phyloP scores from a whole-genome alignment of 2,888 invertebrate genomes.

The Tenthredo mesomela region DNA sequence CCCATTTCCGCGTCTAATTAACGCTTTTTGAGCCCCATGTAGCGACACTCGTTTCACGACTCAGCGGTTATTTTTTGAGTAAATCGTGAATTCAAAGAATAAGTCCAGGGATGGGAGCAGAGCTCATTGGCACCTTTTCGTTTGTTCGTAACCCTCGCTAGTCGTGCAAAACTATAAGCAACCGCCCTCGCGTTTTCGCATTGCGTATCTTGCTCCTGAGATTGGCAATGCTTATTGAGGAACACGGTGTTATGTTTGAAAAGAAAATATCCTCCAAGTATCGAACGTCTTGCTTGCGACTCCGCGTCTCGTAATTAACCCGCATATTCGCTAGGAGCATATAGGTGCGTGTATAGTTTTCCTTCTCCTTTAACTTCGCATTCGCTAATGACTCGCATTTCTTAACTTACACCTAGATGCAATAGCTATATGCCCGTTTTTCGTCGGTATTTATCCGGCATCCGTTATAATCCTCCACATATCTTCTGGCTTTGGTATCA shows the following conservation, averaged over 20 bases:
- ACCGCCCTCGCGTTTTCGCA: slow-evolving; percentile 20
- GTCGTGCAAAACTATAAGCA: slow-evolving; percentile 26
- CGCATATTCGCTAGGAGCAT: background rate
- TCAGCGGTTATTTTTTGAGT: background rate
- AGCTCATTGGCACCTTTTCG: background rate
- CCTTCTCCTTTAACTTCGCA: slow-evolving; percentile 18
- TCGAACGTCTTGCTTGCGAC: slow-evolving; percentile 1
- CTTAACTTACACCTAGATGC: slow-evolving; percentile 20
- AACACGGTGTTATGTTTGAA: slow-evolving; percentile 9
- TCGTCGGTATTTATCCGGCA: slow-evolving; percentile 34
- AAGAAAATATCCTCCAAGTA: slow-evolving; percentile 18
- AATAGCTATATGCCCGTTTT: background rate
- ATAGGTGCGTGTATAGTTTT: background rate
- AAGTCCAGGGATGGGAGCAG: background rate
- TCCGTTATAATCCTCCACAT: slow-evolving; percentile 30
- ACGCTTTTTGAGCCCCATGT: background rate
- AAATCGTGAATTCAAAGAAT: background rate
- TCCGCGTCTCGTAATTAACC: slow-evolving; percentile 36
- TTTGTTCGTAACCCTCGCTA: slow-evolving; percentile 41
- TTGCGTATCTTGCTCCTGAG: slow-evolving; percentile 19
- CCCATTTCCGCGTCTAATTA: slow-evolving; percentile 22
- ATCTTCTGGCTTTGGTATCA: slow-evolving; percentile 24
- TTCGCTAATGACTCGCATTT: slow-evolving; percentile 43
- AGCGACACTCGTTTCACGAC: background rate
- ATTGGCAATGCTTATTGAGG: slow-evolving; percentile 26